Evolutionary conservation across 1,140 invertebrate genomes (phyloP), one percentile per base, ranked within the genome.

Genomic region (Brachystomella parvula): DNA sequence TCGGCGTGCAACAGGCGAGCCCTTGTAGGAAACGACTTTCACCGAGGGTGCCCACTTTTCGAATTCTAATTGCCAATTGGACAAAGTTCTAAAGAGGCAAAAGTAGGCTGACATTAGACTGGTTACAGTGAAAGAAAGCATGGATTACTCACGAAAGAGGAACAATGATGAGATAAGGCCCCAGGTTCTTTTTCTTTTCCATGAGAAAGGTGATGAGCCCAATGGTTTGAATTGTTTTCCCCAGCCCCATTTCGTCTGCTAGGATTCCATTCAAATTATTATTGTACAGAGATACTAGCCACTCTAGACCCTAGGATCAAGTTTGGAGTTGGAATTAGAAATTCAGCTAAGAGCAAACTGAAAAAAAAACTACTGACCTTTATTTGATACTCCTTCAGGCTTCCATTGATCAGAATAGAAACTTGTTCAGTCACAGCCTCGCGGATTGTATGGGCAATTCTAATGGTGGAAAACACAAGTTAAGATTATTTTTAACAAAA

Each of bases 51-150:
- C 83, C 86, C 86, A 87, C 69, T 85, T 84, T 69, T 85, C 83
- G 77, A 88, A 86, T 73, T 88, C 86, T n/a, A 86, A 70, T 66
- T 82, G 78, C 86, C 86, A 87, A 76, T 88, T 87, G 1, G 85
- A 86, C 56, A 88, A 72, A 6, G 86, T 88, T 35, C 68, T 69
- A 49, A 26, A 68, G 64, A 17, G 31, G 0, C 2, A 35, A 63
- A 59, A 61, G 28, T 19, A 61, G 32, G 32, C 17, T 26, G 32
- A 61, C 3, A 31, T 32, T 60, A 32, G 9, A 68, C 99, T 98
- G 58, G 99, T 92, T 0, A 96, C 99, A 0, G 96, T 75, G 91
- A 96, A 76, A 98, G 96, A 21, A 29, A 64, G 6, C 17, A 60
- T 53, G 21, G 28, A 12, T 12, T n/a, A 3, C 96, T 96, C 82